A percentile compares a stretch with the other conserved stretches of the same genome.
phyloP scores from a whole-genome alignment of 2,113 vertebrate species.

The Neodon shergylaensis region DNA sequence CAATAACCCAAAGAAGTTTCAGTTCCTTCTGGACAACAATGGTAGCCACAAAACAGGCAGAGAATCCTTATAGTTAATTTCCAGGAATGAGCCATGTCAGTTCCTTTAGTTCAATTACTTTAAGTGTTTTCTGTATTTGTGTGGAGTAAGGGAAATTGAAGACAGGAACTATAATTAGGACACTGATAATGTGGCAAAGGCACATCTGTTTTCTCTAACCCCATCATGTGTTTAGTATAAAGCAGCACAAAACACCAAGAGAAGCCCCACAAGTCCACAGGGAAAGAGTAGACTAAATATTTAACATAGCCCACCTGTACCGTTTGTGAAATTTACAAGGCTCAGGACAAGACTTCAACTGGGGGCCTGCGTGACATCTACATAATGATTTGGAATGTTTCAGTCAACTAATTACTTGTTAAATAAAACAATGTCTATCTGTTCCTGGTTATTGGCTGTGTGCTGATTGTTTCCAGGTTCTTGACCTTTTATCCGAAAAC shows the following conservation, averaged over 20 bases:
- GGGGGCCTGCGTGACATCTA: background rate
- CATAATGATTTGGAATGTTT: background rate
- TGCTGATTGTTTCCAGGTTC: background rate
- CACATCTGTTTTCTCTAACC: background rate
- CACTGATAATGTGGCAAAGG: background rate
- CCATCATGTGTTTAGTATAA: background rate
- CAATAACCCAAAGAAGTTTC: background rate
- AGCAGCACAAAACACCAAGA: background rate
- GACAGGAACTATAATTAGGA: background rate
- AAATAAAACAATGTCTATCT: background rate
- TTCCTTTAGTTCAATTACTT: background rate
- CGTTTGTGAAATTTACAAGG: background rate
- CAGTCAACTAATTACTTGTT: background rate
- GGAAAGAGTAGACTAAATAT: background rate
- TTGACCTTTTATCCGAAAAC: background rate
- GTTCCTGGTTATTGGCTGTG: background rate
- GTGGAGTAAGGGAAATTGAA: background rate
- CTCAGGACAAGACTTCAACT: background rate
- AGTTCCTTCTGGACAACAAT: background rate
- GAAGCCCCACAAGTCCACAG: background rate
- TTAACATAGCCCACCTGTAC: background rate
- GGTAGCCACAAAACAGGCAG: background rate
- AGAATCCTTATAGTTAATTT: background rate
- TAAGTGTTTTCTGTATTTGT: background rate
- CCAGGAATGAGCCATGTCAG: background rate